phyloP scores from a whole-genome alignment of 2,888 invertebrate species.

The Eupithecia centaureata region DNA sequence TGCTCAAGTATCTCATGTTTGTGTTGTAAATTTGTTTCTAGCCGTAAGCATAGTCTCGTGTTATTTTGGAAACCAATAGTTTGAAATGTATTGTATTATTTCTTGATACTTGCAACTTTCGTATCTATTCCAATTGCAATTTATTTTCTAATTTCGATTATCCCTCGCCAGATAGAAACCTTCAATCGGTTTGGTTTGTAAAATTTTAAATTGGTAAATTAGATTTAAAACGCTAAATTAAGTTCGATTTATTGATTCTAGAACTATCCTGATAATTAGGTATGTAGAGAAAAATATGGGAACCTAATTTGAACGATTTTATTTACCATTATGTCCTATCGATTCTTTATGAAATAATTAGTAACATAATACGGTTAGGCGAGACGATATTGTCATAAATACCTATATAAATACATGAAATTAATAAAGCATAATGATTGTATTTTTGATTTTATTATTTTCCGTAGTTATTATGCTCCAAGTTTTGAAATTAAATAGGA shows the following conservation, averaged over 20 bases:
- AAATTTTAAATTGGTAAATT: slow-evolving; percentile 58
- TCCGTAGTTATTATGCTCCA: neutral
- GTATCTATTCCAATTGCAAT: slow-evolving; percentile 35
- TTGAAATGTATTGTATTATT: slow-evolving; percentile 18
- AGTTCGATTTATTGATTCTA: slow-evolving; percentile 72
- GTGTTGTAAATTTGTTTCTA: slow-evolving; percentile 72
- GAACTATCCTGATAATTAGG: slow-evolving; percentile 71
- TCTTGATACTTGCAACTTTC: slow-evolving; percentile 3
- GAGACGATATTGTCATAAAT: slow-evolving; percentile 86
- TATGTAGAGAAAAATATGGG: slow-evolving; percentile 64
- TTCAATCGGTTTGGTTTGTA: slow-evolving; percentile 64
- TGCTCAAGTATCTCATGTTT: slow-evolving; percentile 76
- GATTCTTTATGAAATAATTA: slow-evolving; percentile 84
- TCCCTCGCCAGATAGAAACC: slow-evolving; percentile 77
- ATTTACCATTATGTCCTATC: slow-evolving; percentile 82
- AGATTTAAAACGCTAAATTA: slow-evolving; percentile 54
- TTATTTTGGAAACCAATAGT: slow-evolving; percentile 42
- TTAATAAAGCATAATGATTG: slow-evolving; percentile 85
- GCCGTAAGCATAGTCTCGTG: slow-evolving; percentile 62
- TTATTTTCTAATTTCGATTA: slow-evolving; percentile 43
- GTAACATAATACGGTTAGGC: slow-evolving; percentile 84
- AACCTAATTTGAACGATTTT: slow-evolving; percentile 75
- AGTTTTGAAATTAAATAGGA: neutral
- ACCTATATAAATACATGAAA: slow-evolving; percentile 83
- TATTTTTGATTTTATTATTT: slow-evolving; percentile 60